These are phyloP conservation scores for Drosophila hamatofila DNA, from an alignment of 2,888 invertebrate genomes.

Conservation along the genomic window DNA sequence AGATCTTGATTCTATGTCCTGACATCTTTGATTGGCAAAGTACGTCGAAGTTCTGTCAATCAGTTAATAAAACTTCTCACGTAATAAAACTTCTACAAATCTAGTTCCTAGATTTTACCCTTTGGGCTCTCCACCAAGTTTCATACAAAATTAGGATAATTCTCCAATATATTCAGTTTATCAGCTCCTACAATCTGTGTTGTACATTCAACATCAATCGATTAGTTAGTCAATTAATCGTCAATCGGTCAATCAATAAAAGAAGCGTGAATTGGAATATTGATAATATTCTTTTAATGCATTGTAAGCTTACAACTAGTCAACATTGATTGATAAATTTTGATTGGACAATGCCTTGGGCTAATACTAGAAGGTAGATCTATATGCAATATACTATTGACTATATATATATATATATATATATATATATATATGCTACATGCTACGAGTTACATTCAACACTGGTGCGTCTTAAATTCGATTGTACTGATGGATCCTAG, in stretches of 20 bases:
- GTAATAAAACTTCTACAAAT: not conserved
- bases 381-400: conserved; percentile 12
- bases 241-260: not conserved
- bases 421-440: conserved; percentile 12
- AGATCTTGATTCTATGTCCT: not conserved
- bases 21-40: not conserved
- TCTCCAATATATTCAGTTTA: not conserved
- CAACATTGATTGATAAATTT: conserved; percentile 70
- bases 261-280: conserved; percentile 10
- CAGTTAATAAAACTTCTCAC: not conserved
- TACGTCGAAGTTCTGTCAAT: not conserved
- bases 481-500: conserved; percentile 24
- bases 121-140: too few species aligned
- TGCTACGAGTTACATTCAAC: conserved; percentile 59
- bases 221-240: not conserved
- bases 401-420: conserved; percentile 6
- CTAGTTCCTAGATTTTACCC: not conserved
- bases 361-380: conserved; percentile 66
- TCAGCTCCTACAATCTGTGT: not conserved
- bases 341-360: conserved; percentile 60
- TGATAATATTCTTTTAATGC: conserved; percentile 62
- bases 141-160: not conserved
- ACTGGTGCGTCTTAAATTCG: conserved; percentile 73
- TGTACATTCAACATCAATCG: not conserved
- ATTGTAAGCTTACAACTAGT: conserved; percentile 74